Evolutionary conservation across 2,888 invertebrate species (phyloP), one percentile per base, ranked within the genome.

Genomic region (Noctua janthina): DNA sequence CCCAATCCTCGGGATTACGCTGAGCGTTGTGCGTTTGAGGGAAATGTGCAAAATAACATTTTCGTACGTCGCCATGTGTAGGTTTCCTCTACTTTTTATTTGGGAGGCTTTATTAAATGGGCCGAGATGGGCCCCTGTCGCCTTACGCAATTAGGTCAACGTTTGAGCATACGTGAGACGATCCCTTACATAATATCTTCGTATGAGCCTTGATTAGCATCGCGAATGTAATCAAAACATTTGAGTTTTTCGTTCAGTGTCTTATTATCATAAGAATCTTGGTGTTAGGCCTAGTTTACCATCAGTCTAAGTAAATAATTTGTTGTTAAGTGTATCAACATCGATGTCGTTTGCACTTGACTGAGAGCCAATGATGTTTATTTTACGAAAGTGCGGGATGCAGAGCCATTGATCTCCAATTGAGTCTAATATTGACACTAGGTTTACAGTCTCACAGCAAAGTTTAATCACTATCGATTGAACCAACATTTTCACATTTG

Each of bases 31-130:
- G 90, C 91, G 93, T 93, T 93, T 91, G 89, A 91, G 91, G 91
- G 92, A 89, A 93, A 94, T 93, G 92, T 91, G 91, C 89, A 90
- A 93, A 94, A 94, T 94, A 94, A 93, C 92, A 93, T 92, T 93
- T 93, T 93, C 90, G 90, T 92, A 91, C 92, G 91, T 86, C 84
- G 88, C 91, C 91, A 91, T 89, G 89, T 89, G 89, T 88, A 82
- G 83, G 79, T 78, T 80, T 80, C 79, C 70, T 89, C 76, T 86
- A 90, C 86, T 90, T 90, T 90, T 90, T 89, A 89, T 89, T 88
- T 89, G 66, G 78, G 76, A 82, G 88, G 90, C 88, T 87, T 89
- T 89, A 90, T 90, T 90, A 90, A 88, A 90, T 88, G 85, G 83
- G 77, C 78, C 72, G 78, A 74, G 74, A 85, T 84, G 83, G 85